Evolutionary conservation across 2,888 invertebrate species (phyloP).

Genomic region (Chrysomela aeneicollis): DNA sequence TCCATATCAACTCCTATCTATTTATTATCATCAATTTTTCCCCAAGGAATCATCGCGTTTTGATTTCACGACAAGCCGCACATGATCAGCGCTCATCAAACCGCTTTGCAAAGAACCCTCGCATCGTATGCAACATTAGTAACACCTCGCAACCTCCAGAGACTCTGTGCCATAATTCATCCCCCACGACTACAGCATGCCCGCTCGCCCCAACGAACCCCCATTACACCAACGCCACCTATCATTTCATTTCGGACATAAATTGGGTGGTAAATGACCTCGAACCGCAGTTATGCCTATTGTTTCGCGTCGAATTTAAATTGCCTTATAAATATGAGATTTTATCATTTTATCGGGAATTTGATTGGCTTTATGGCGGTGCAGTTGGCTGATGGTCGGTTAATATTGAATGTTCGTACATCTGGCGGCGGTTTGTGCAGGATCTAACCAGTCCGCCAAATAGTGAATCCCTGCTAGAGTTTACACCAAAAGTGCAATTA

Average conservation of each 20-base stretch:
- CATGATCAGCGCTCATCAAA: too few relatives aligned
- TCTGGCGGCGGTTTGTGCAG: constrained; percentile 27
- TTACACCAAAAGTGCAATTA: too few relatives aligned
- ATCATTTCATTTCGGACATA: constrained; percentile 51
- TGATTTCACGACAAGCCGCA: too few relatives aligned
- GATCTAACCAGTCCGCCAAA: too few relatives aligned
- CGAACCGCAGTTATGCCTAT: constrained; percentile 52
- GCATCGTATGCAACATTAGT: background rate
- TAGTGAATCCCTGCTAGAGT: too few relatives aligned
- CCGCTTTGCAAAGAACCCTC: too few relatives aligned
- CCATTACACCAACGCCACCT: constrained; percentile 38
- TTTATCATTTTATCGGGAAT: constrained; percentile 47
- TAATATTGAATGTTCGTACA: constrained; percentile 33
- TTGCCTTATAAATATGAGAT: constrained; percentile 54
- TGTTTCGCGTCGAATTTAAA: constrained; percentile 54
- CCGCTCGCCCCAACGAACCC: constrained; percentile 22
- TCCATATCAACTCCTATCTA: too few relatives aligned
- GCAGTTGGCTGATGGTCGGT: constrained; percentile 21
- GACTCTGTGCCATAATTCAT: background rate
- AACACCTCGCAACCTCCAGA: background rate
- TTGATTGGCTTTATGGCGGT: constrained; percentile 42
- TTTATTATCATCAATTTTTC: too few relatives aligned
- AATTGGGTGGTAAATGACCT: constrained; percentile 53
- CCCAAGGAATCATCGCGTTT: too few relatives aligned
- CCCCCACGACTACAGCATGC: background rate